Evolutionary conservation across 2,888 invertebrate genomes (phyloP).

Genomic region (Eupithecia exiguata): DNA sequence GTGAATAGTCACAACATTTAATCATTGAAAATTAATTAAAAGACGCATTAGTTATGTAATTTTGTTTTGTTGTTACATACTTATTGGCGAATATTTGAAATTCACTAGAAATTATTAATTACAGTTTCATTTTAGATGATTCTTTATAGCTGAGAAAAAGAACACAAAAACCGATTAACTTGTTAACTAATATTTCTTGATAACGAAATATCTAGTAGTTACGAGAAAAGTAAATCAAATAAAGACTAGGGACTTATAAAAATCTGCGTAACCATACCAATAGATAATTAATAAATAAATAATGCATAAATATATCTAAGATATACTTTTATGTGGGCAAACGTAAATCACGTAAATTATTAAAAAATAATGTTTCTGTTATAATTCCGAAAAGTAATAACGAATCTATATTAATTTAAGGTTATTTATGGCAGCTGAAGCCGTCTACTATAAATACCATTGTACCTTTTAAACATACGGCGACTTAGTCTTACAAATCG

Average conservation of each 20-base stretch:
- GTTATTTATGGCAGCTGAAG: background rate
- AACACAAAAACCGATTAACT: slow-evolving; percentile 37
- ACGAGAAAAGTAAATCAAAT: background rate
- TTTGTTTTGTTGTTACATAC: background rate
- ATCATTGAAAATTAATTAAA: background rate
- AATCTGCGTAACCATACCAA: background rate
- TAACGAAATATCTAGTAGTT: background rate
- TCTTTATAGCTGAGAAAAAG: slow-evolving; percentile 44
- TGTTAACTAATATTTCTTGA: background rate
- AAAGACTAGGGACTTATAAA: background rate
- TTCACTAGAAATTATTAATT: background rate
- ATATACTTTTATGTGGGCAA: background rate
- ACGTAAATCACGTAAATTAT: no score
- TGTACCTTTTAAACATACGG: slow-evolving; percentile 8
- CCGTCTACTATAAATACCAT: background rate
- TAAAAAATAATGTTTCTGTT: background rate
- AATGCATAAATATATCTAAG: background rate
- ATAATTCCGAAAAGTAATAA: background rate
- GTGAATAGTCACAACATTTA: background rate
- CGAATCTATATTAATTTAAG: background rate
- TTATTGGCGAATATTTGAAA: background rate
- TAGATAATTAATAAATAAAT: background rate
- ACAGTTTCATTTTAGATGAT: slow-evolving; percentile 30
- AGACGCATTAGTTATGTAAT: background rate
- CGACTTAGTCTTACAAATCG: slow-evolving; percentile 12